Percentiles rank a stretch among this genome's conserved stretches.
Conservation (phyloP, 2,888 invertebrate genomes). For the Bombylius discolor region DNA sequence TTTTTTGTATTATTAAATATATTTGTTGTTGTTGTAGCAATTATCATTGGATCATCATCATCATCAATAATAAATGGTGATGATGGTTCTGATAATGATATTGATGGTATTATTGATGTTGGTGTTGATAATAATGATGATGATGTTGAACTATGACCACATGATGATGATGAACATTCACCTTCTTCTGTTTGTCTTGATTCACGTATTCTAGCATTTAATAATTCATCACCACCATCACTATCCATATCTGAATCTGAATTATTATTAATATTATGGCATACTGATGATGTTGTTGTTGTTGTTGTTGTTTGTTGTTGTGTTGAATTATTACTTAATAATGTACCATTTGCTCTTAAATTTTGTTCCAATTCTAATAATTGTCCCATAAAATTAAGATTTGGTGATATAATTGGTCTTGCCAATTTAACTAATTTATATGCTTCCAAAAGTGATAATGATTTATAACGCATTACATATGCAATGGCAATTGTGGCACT, state of each 20-base stretch:
- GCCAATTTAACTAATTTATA: conserved; percentile 74
- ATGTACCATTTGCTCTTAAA: conserved; percentile 38
- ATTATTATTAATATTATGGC: neutral
- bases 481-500: conserved; percentile 92
- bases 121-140: conserved; percentile 9
- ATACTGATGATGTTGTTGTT: conserved; percentile 14
- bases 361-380: conserved; percentile 69
- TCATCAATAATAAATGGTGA: conserved; percentile 8
- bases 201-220: conserved; percentile 11
- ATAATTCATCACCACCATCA: conserved; percentile 14
- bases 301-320: conserved; percentile 16
- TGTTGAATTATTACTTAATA: conserved; percentile 18
- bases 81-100: conserved; percentile 8
- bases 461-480: conserved; percentile 82
- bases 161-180: conserved; percentile 8
- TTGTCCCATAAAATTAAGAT: conserved; percentile 89
- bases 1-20: too few relatives aligned
- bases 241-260: conserved; percentile 18
- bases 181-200: conserved; percentile 7
- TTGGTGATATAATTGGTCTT: conserved; percentile 84
- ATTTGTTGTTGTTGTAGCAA: too few relatives aligned
- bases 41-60: neutral
- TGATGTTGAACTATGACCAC: neutral
- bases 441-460: conserved; percentile 71
- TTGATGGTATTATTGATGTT: conserved; percentile 7